Evolutionary conservation across 2,888 invertebrate genomes (phyloP).

Genomic region (Cryptocephalus primarius): DNA sequence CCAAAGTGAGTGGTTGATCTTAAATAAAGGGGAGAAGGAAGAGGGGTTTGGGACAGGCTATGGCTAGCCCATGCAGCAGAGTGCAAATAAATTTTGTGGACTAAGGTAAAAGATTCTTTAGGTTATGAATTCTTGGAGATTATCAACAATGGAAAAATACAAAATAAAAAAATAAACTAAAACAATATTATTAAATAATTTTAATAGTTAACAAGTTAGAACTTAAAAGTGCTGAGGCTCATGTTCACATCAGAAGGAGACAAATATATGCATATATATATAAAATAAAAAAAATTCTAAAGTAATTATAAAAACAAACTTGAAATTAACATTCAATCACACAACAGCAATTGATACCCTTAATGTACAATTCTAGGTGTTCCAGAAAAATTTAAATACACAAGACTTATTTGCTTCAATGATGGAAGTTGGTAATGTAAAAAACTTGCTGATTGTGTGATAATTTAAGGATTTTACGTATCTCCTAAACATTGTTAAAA

Average conservation of each 20-base stretch:
- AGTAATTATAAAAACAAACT: conserved; percentile 22
- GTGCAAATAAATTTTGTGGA: conserved; percentile 35
- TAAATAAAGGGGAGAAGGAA: conserved; percentile 31
- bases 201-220: conserved; percentile 39
- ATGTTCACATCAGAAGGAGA: conserved; percentile 28
- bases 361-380: no score
- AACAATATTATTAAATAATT: conserved; percentile 37
- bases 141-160: conserved; percentile 30
- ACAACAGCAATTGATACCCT: conserved; percentile 22
- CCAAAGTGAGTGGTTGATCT: conserved; percentile 39
- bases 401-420: neutral
- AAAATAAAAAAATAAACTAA: conserved; percentile 31
- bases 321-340: conserved; percentile 29
- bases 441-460: conserved; percentile 21
- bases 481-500: conserved; percentile 41
- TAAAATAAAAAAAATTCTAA: conserved; percentile 18
- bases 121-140: conserved; percentile 17
- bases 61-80: conserved; percentile 33
- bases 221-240: conserved; percentile 33
- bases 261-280: conserved; percentile 21
- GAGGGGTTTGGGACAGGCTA: conserved; percentile 22
- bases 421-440: conserved; percentile 14
- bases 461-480: conserved; percentile 37
- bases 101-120: conserved; percentile 23
- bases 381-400: conserved; percentile 8